Evolutionary conservation across 2,113 vertebrate genomes (phyloP).

Genomic region (Coptodon rendalli): DNA sequence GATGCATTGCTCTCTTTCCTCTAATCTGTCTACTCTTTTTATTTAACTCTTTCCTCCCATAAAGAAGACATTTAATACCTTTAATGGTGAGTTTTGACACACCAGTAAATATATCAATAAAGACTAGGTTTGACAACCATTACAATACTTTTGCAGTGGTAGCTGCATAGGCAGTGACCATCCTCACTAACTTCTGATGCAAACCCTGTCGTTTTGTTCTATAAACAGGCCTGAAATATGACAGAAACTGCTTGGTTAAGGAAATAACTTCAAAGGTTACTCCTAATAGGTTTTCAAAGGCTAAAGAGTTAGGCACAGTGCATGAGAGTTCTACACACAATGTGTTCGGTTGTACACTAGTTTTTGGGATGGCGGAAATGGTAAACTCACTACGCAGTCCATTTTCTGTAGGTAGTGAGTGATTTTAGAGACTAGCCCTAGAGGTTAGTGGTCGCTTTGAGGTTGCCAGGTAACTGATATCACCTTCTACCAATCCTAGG

Average conservation of each 20-base stretch:
- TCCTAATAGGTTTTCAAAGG: not conserved
- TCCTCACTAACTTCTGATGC: not conserved
- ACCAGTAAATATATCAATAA: not conserved
- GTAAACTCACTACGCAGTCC: not conserved
- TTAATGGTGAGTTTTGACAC: not conserved
- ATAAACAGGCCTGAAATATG: not conserved
- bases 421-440: not conserved
- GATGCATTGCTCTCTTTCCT: not conserved
- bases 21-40: not conserved
- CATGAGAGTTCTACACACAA: not conserved
- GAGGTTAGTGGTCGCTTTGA: not conserved
- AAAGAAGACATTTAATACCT: not conserved
- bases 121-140: not conserved
- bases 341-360: not conserved
- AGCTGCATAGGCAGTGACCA: not conserved
- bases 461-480: not conserved
- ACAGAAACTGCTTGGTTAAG: not conserved
- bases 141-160: not conserved
- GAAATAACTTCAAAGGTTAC: not conserved
- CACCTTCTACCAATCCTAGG: not conserved
- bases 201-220: not conserved
- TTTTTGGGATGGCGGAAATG: not conserved
- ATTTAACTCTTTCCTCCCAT: not conserved
- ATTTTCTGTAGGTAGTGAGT: not conserved
- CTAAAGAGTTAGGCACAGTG: not conserved